These are phyloP conservation scores for Malaclemys terrapin DNA, from an alignment of 2,113 vertebrate species.

Conservation along the genomic window DNA sequence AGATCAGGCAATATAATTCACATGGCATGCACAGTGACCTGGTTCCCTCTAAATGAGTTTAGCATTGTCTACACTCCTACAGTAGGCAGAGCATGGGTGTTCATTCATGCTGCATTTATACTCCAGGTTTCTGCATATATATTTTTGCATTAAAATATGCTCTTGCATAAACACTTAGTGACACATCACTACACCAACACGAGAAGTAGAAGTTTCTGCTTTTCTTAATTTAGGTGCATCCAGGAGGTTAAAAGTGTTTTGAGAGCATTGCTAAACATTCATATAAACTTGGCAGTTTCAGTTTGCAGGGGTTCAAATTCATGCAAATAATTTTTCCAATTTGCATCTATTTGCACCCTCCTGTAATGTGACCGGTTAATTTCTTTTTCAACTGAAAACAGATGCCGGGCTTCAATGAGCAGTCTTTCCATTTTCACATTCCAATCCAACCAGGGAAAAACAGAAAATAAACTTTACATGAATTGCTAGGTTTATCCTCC, in stretches of 20 bases:
- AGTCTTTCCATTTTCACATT: neutral
- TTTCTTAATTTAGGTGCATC: neutral
- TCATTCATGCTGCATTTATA: constrained; percentile 7
- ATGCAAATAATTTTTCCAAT: neutral
- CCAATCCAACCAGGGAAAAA: neutral
- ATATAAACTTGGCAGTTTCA: neutral
- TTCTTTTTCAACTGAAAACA: neutral
- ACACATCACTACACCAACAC: neutral
- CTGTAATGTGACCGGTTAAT: neutral
- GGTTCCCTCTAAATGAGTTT: neutral
- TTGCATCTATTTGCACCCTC: neutral
- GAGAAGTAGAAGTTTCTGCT: neutral
- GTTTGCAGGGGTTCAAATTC: neutral
- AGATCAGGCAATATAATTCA: neutral
- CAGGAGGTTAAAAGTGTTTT: constrained; percentile 10
- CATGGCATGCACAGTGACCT: neutral
- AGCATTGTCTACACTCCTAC: neutral
- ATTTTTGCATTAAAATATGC: constrained; percentile 14
- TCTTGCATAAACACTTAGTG: constrained; percentile 7
- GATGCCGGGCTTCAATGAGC: neutral
- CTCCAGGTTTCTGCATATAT: neutral
- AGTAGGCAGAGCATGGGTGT: neutral
- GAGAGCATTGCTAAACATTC: neutral
- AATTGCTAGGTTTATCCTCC: neutral
- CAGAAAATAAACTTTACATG: neutral